Evolutionary conservation across 35 echinoderm and acorn worm genomes (phyloP).

Genomic region (Apostichopus japonicus): DNA sequence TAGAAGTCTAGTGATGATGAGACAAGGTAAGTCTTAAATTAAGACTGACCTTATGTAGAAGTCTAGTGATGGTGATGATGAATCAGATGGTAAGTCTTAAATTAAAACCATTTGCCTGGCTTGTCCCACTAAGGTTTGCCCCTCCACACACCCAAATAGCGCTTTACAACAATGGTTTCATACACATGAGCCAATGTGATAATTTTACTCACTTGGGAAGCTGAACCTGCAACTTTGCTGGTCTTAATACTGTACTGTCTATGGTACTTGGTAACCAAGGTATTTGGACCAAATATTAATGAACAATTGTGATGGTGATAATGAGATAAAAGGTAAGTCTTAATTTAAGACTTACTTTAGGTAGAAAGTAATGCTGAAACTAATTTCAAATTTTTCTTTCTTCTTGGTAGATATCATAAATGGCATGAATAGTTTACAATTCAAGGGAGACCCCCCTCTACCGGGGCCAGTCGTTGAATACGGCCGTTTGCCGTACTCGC

Average conservation of each 20-base stretch:
- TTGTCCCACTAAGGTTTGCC: no score
- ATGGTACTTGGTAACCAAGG: not conserved
- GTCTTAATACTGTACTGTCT: not conserved
- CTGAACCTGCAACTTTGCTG: not conserved
- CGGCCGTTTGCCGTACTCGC: conserved; percentile 84
- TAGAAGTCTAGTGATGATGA: not conserved
- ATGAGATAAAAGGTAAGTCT: no score
- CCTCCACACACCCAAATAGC: no score
- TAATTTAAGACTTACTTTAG: not conserved
- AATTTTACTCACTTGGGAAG: no score
- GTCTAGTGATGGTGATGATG: no score
- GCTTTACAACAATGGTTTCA: no score
- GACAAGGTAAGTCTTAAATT: no score
- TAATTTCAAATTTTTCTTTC: not conserved
- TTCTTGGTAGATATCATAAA: conserved; percentile 45
- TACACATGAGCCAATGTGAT: no score
- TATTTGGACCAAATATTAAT: not conserved
- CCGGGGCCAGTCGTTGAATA: conserved; percentile 69
- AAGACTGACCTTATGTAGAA: no score
- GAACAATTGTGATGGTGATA: no score
- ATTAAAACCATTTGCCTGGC: no score
- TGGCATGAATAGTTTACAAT: conserved; percentile 50
- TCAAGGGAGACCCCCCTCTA: conserved; percentile 9
- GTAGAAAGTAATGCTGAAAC: not conserved
- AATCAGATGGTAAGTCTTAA: no score